Evolutionary conservation across 2,113 vertebrate genomes (phyloP).

Genomic region (Chelonoidis abingdonii): DNA sequence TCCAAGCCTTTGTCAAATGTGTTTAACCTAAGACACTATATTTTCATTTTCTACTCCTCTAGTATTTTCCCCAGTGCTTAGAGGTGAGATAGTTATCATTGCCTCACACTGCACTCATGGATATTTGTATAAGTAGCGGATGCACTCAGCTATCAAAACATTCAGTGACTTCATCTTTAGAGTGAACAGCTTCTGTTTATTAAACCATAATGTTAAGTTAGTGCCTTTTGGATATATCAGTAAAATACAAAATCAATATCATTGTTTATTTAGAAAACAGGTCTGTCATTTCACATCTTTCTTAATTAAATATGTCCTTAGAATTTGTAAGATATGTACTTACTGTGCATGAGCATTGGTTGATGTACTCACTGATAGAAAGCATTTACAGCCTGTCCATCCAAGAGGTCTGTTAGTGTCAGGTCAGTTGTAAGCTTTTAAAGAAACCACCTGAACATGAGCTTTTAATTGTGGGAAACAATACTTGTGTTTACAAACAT

Average conservation of each 20-base stretch:
- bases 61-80: background rate
- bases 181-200: background rate
- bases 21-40: background rate
- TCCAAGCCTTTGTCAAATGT: background rate
- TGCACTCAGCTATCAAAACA: background rate
- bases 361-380: background rate
- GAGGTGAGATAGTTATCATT: background rate
- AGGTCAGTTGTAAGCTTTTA: rapidly evolving
- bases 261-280: background rate
- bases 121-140: background rate
- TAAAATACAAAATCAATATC: background rate
- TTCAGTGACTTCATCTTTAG: background rate
- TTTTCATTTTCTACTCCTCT: background rate
- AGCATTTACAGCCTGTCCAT: background rate
- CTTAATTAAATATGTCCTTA: background rate
- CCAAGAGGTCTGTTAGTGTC: background rate
- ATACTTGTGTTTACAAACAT: background rate
- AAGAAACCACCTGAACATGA: background rate
- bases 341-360: background rate
- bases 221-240: background rate
- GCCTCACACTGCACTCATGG: background rate
- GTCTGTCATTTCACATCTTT: background rate
- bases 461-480: background rate
- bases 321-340: rapidly evolving
- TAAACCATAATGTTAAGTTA: background rate